Evolutionary conservation across 1,140 invertebrate genomes (phyloP).

Genomic region (Drosophila oshimai): DNA sequence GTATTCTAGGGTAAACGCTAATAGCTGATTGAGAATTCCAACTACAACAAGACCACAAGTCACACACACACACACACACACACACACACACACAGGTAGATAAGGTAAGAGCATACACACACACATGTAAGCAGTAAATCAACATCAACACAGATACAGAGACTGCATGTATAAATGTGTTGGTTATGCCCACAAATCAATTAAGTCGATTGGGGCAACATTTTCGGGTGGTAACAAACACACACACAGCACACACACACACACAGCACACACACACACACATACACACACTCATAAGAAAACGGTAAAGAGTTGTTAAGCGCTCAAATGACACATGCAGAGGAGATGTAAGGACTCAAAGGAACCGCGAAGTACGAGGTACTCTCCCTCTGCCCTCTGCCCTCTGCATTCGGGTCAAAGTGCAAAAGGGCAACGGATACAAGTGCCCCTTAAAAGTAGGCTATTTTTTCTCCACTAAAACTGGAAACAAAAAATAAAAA

Average conservation of each 20-base stretch:
- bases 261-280: neutral
- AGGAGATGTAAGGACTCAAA: constrained; percentile 9
- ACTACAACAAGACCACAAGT: constrained; percentile 22
- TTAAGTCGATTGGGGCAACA: constrained; percentile 76
- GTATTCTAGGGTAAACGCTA: constrained; percentile 30
- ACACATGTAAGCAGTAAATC: constrained; percentile 37
- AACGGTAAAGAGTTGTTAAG: constrained; percentile 38
- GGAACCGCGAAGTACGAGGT: constrained; percentile 36
- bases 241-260: neutral
- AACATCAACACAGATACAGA: constrained; percentile 33
- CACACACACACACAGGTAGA: constrained; percentile 4
- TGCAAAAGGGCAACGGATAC: neutral
- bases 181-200: constrained; percentile 82
- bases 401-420: constrained; percentile 14
- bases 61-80: neutral
- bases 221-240: constrained; percentile 38
- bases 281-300: neutral
- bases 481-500: neutral
- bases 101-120: constrained; percentile 12
- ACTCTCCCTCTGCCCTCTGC: neutral
- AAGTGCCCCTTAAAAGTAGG: neutral
- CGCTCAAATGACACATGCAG: constrained; percentile 23
- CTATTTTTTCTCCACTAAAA: too few species aligned
- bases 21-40: constrained; percentile 44
- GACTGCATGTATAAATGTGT: constrained; percentile 64